Evolutionary conservation across 2,797 vertebrate genomes (phyloP).

Genomic region (Alfaro cultratus): DNA sequence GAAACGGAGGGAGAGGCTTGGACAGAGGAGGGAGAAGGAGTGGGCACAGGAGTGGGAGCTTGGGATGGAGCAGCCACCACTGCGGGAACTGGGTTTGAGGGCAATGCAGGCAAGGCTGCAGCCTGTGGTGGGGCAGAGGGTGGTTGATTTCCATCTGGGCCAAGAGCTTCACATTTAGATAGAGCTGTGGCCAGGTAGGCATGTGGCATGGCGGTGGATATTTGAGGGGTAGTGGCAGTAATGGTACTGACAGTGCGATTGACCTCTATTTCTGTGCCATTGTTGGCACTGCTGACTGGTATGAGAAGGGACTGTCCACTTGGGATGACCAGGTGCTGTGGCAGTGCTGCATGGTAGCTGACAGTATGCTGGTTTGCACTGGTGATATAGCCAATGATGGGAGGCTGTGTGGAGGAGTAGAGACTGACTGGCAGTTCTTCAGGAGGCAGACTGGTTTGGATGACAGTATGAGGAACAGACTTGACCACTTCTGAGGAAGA

Average conservation of each 20-base stretch:
- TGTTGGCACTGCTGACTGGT: constrained; percentile 84
- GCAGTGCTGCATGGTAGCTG: constrained; percentile 89
- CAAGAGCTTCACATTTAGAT: constrained; percentile 91
- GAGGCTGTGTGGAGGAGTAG: constrained; percentile 89
- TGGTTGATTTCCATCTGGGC: constrained; percentile 73
- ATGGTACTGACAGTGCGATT: constrained; percentile 83
- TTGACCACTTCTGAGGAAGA: constrained; percentile 84
- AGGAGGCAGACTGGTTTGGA: constrained; percentile 89
- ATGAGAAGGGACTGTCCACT: constrained; percentile 95
- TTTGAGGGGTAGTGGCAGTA: constrained; percentile 78
- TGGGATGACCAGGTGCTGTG: constrained; percentile 95
- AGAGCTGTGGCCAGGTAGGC: constrained; percentile 92
- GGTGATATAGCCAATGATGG: constrained; percentile 96
- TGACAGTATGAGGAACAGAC: constrained; percentile 89
- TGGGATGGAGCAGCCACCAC: constrained; percentile 70
- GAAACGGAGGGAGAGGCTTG: constrained; percentile 85
- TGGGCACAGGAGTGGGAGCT: constrained; percentile 73
- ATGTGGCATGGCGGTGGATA: constrained; percentile 91
- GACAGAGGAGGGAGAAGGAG: constrained; percentile 91
- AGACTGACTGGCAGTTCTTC: constrained; percentile 92
- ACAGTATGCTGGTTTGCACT: constrained; percentile 90
- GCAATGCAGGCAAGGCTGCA: constrained; percentile 61
- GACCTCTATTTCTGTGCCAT: constrained; percentile 84
- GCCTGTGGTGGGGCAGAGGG: constrained; percentile 54
- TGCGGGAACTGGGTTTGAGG: constrained; percentile 53